phyloP scores from a whole-genome alignment of 2,797 vertebrate species.

The Threskiornis aethiopicus region DNA sequence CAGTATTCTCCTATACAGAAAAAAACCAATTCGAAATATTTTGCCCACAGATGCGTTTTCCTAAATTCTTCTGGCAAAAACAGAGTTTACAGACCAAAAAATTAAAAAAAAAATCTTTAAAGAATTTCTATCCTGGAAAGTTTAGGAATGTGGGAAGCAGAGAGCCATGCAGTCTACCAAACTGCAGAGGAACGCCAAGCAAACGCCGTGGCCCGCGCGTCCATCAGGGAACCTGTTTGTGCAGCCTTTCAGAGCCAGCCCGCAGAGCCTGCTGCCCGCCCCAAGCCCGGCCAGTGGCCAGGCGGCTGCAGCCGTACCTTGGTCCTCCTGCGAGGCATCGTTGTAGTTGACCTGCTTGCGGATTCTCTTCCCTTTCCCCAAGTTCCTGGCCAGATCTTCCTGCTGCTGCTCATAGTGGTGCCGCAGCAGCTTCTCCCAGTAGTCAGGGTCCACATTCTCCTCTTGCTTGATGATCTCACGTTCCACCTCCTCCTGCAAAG shows the following conservation, averaged over 20 bases:
- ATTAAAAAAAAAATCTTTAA: neutral
- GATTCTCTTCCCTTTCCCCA: conserved; percentile 97
- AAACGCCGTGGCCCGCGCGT: accelerated
- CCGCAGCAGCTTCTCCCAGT: conserved; percentile 97
- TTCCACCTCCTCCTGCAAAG: conserved; percentile 91
- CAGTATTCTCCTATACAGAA: neutral
- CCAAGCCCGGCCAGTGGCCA: accelerated
- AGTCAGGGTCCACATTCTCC: conserved; percentile 98
- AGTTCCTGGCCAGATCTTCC: conserved; percentile 93
- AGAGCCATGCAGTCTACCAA: neutral
- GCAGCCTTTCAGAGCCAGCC: neutral
- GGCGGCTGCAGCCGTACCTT: conserved; percentile 78
- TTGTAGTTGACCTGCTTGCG: conserved; percentile 99
- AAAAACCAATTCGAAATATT: neutral
- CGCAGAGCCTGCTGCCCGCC: accelerated
- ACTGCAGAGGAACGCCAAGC: neutral
- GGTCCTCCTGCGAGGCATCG: conserved; percentile 96
- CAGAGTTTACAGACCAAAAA: neutral
- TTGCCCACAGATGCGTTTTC: neutral
- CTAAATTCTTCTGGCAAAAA: neutral
- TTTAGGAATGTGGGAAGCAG: neutral
- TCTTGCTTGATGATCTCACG: conserved; percentile 99
- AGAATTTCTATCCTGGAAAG: neutral
- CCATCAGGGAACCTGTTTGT: accelerated
- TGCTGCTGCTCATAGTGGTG: conserved; percentile 99